phyloP scores from a whole-genome alignment of 1,140 invertebrate species.

The Prorops nasuta region DNA sequence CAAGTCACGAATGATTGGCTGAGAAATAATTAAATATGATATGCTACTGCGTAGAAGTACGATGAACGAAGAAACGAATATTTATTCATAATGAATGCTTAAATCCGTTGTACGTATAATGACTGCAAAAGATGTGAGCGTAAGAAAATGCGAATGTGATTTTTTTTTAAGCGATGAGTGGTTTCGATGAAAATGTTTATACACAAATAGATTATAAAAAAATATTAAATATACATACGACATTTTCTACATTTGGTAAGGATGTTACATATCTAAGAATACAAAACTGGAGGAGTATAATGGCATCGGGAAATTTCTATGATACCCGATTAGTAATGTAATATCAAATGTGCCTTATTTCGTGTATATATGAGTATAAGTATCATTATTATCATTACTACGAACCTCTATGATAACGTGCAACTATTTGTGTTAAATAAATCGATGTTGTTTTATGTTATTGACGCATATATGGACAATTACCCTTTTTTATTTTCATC shows the following conservation, averaged over 20 bases:
- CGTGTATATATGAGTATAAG: slow-evolving; percentile 48
- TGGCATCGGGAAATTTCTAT: no score
- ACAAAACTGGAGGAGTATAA: slow-evolving; percentile 16
- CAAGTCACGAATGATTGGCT: no score
- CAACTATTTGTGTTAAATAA: slow-evolving; percentile 54
- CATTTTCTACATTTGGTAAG: slow-evolving; percentile 51
- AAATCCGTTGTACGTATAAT: no score
- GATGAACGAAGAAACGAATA: neutral
- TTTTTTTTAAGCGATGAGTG: neutral
- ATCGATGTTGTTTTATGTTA: slow-evolving; percentile 55
- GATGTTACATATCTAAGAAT: slow-evolving; percentile 46
- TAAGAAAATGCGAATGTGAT: neutral
- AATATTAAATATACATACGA: slow-evolving; percentile 33
- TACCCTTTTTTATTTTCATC: no score
- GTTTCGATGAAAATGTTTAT: slow-evolving; percentile 24
- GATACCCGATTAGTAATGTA: slow-evolving; percentile 43
- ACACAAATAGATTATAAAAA: slow-evolving; percentile 27
- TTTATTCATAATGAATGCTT: no score
- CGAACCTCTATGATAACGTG: slow-evolving; percentile 46
- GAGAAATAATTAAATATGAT: no score
- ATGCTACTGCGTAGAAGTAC: neutral
- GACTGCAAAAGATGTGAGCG: no score
- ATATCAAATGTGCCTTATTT: slow-evolving; percentile 56
- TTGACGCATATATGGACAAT: neutral
- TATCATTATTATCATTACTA: slow-evolving; percentile 47